Conservation (phyloP, 2,797 vertebrate species). For the Clarias platycephalus region DNA sequence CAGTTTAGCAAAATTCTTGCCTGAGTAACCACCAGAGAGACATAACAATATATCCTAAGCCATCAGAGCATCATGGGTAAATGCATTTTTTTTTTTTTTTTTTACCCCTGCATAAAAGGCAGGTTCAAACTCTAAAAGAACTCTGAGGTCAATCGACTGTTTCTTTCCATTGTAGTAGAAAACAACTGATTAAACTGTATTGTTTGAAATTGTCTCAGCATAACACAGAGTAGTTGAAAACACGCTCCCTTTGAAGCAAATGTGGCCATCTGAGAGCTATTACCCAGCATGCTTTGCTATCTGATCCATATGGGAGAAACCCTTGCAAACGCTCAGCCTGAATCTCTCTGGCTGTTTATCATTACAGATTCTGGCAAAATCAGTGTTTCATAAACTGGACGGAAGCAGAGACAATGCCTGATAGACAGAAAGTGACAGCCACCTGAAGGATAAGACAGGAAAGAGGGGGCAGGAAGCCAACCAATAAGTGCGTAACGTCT, state of each 20-base stretch:
- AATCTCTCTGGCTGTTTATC: slow-evolving; percentile 84
- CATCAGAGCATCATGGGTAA: not conserved
- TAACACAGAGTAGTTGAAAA: slow-evolving; percentile 26
- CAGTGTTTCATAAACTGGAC: slow-evolving; percentile 83
- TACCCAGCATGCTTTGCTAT: slow-evolving; percentile 53
- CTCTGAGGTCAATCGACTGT: not conserved
- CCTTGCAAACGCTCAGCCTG: slow-evolving; percentile 77
- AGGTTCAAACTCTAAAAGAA: not conserved
- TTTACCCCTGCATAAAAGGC: not conserved
- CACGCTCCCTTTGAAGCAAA: slow-evolving; percentile 63
- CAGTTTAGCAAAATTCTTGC: not conserved
- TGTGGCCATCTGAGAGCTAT: slow-evolving; percentile 66
- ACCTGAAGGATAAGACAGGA: slow-evolving; percentile 56
- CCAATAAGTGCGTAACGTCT: slow-evolving; percentile 32
- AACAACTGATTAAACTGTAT: slow-evolving; percentile 58
- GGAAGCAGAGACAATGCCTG: slow-evolving; percentile 73
- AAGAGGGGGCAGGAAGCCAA: slow-evolving; percentile 22
- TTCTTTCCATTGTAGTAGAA: slow-evolving; percentile 15
- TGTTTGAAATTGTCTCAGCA: slow-evolving; percentile 57
- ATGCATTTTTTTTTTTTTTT: not conserved
- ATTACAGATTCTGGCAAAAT: slow-evolving; percentile 76
- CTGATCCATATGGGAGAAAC: slow-evolving; percentile 68
- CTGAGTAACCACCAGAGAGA: not conserved
- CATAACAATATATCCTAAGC: not conserved
- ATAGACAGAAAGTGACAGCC: slow-evolving; percentile 78